Evolutionary conservation across 2,888 invertebrate species (phyloP).

Genomic region (Drosophila leonis): DNA sequence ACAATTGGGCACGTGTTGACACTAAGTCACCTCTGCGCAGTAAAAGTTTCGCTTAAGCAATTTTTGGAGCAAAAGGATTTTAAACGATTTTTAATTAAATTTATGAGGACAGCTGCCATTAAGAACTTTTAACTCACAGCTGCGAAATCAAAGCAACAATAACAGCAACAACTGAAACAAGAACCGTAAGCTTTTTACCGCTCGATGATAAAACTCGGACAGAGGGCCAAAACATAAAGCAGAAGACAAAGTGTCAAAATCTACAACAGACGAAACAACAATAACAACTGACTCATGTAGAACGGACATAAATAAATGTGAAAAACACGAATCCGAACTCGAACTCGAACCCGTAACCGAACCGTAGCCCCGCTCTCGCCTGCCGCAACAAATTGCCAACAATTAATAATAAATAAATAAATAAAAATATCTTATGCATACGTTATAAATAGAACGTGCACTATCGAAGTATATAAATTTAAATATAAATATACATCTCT

Average conservation of each 20-base stretch:
- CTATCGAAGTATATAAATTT: slow-evolving; percentile 26
- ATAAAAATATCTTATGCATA: slow-evolving; percentile 27
- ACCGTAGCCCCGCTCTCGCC: slow-evolving; percentile 10
- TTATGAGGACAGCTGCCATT: slow-evolving; percentile 72
- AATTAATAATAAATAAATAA: slow-evolving; percentile 17
- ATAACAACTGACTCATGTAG: slow-evolving; percentile 50
- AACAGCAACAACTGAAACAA: slow-evolving; percentile 11
- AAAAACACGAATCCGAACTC: slow-evolving; percentile 1
- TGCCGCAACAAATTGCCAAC: slow-evolving; percentile 45
- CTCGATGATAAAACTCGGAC: slow-evolving; percentile 46
- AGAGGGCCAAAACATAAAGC: slow-evolving; percentile 41
- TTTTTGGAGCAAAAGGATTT: slow-evolving; percentile 64
- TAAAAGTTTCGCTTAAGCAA: slow-evolving; percentile 50
- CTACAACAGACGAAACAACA: slow-evolving; percentile 17
- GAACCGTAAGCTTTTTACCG: slow-evolving; percentile 55
- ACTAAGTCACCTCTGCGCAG: slow-evolving; percentile 62
- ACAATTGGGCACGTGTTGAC: slow-evolving; percentile 75
- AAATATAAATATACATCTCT: slow-evolving; percentile 10
- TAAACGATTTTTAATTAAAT: slow-evolving; percentile 78
- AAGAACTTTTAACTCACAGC: slow-evolving; percentile 41
- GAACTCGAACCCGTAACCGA: slow-evolving; percentile 3
- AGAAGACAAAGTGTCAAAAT: slow-evolving; percentile 21
- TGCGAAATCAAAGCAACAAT: slow-evolving; percentile 29
- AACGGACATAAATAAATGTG: slow-evolving; percentile 32
- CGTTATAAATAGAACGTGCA: slow-evolving; percentile 46